Evolutionary conservation across 2,888 invertebrate genomes (phyloP).

Genomic region (Hoplodrina blanda): DNA sequence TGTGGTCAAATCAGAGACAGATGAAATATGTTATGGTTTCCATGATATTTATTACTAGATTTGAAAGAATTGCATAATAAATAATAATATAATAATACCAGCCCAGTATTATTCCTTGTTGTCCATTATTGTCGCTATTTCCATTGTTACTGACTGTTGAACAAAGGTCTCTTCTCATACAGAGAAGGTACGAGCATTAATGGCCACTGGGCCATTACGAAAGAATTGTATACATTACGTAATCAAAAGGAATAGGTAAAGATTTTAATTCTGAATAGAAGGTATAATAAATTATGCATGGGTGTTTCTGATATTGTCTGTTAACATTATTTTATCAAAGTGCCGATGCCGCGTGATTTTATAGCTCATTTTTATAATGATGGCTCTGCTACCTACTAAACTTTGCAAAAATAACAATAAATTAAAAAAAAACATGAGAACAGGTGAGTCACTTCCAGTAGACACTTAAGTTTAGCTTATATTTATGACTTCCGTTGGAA

Average conservation of each 20-base stretch:
- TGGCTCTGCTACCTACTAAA: conserved; percentile 4
- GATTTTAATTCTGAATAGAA: not conserved
- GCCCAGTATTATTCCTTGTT: too few relatives aligned
- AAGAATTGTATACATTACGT: not conserved
- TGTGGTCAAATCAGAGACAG: not conserved
- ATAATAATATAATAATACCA: too few relatives aligned
- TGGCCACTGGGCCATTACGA: too few relatives aligned
- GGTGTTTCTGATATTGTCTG: not conserved
- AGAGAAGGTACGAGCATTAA: too few relatives aligned
- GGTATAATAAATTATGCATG: not conserved
- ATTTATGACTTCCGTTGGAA: conserved; percentile 50
- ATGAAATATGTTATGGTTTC: not conserved
- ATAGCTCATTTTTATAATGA: conserved; percentile 22
- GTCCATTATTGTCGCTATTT: too few relatives aligned
- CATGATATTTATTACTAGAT: not conserved
- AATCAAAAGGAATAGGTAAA: not conserved
- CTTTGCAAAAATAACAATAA: conserved; percentile 30
- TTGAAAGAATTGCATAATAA: not conserved
- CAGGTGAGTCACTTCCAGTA: conserved; percentile 41
- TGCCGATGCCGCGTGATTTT: conserved; percentile 17
- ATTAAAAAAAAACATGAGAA: conserved; percentile 29
- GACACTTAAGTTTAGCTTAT: conserved; percentile 11
- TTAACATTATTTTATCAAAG: conserved; percentile 11
- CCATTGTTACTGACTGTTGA: too few relatives aligned
- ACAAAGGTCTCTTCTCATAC: too few relatives aligned